Conservation (phyloP, 1,140 invertebrate species). For the Drosophila yakuba region DNA sequence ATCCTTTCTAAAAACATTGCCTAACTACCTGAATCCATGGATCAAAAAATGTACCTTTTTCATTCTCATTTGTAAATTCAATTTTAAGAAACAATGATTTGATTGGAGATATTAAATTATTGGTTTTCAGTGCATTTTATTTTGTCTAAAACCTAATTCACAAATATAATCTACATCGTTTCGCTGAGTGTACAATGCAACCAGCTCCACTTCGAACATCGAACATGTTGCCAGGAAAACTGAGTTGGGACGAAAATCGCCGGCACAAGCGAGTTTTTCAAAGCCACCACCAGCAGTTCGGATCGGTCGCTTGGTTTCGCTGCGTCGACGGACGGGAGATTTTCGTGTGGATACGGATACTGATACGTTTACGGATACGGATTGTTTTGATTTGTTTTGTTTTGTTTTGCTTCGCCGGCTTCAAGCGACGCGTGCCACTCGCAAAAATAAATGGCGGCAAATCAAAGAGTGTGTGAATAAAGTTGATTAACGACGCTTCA, state of each 20-base stretch:
- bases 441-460: constrained; percentile 55
- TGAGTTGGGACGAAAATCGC: not conserved
- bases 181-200: not conserved
- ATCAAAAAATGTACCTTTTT: no score
- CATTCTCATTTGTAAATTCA: no score
- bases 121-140: no score
- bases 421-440: constrained; percentile 26
- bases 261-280: constrained; percentile 10
- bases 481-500: constrained; percentile 2
- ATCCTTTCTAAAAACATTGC: no score
- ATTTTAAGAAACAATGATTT: no score
- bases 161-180: no score
- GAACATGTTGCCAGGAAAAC: not conserved
- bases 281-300: constrained; percentile 2
- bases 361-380: no score
- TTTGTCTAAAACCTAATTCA: no score
- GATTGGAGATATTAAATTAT: no score
- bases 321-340: not conserved
- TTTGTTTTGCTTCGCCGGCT: constrained; percentile 30
- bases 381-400: not conserved
- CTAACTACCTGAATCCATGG: no score
- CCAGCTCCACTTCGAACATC: not conserved
- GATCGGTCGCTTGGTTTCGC: not conserved
- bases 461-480: constrained; percentile 19
- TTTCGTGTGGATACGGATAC: constrained; percentile 9